A percentile compares a stretch with the other conserved stretches of the same genome.
Conservation (phyloP, 2,797 vertebrate genomes). For the Myotis daubentonii region DNA sequence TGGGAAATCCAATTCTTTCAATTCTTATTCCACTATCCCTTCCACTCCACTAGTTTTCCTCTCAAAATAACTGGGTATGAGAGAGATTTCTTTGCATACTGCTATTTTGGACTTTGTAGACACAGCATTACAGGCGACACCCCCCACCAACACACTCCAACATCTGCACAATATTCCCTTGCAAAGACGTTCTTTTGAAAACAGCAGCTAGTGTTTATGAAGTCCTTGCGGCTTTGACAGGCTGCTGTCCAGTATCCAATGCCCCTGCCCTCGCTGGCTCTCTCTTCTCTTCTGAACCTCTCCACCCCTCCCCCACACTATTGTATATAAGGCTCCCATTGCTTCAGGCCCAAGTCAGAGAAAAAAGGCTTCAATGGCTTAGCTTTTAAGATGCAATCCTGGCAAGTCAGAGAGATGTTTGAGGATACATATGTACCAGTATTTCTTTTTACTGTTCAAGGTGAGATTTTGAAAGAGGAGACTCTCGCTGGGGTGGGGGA, state of each 20-base stretch:
- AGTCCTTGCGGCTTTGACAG: conserved; percentile 10
- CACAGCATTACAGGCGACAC: conserved; percentile 25
- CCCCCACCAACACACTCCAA: conserved; percentile 65
- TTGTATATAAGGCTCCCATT: background rate
- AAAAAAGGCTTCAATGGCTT: background rate
- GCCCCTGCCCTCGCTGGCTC: background rate
- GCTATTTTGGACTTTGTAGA: conserved; percentile 66
- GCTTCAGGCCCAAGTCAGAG: background rate
- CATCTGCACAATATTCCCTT: conserved; percentile 45
- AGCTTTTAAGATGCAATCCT: conserved; percentile 23
- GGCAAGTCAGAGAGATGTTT: background rate
- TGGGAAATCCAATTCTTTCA: background rate
- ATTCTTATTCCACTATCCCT: background rate
- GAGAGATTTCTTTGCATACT: conserved; percentile 49
- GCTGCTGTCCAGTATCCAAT: background rate
- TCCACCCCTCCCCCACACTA: background rate
- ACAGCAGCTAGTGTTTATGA: conserved; percentile 67
- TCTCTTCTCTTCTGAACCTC: background rate
- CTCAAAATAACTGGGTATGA: conserved; percentile 60
- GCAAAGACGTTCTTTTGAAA: conserved; percentile 49
- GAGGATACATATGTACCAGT: background rate
- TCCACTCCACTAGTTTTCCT: conserved; percentile 25
- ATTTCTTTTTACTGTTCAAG: background rate
- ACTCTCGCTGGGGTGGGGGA: background rate
- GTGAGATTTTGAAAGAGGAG: background rate